Evolutionary conservation across 2,797 vertebrate species (phyloP), one percentile per base, ranked within the genome.

Genomic region (Onychomys torridus): DNA sequence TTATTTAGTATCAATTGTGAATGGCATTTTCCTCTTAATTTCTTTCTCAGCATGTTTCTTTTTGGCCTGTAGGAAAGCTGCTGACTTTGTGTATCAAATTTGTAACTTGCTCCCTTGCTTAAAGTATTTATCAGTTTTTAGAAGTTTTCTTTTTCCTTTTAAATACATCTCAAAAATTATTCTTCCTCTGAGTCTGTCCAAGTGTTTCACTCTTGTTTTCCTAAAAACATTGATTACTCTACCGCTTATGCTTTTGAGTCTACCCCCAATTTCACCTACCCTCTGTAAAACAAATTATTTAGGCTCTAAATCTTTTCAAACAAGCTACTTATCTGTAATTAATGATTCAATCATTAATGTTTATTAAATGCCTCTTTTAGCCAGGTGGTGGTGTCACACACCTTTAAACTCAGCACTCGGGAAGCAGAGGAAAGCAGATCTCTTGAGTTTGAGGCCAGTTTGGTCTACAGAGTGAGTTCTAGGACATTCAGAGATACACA

Each of bases 141-240:
- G 19, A 13, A 32, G 4, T 12, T 79, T 57, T 79, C 13, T 57
- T 57, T 49, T 52, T 14, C 52, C 52, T 52, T 61, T 73, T 59
- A n/a, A 94, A 88, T 88, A 52, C 43, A 76, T 40, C 49, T 87
- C 40, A 94, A 55, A 23, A 71, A 78, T 83, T 83, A 83, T 46
- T n/a, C 34, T 78, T 67, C 12, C 49, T 63, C 37, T 92, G 52
- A 63, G 84, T 73, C 43, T 79, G 25, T 16, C 34, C 83, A 4
- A 34, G 21, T 59, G 34, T 3, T 79, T 10, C 2, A 21, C 46
- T 75, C 83, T 69, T 55, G n/a, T 32, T 83, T 83, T 87, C 29
- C 94, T 73, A 27, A 93, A 46, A 67, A 89, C 27, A 84, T 21
- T 32, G 2, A 2, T 8, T n/a, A 63, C 37, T 57, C 77, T 63